Evolutionary conservation across 2,888 invertebrate species (phyloP).

Genomic region (Eupithecia exiguata): DNA sequence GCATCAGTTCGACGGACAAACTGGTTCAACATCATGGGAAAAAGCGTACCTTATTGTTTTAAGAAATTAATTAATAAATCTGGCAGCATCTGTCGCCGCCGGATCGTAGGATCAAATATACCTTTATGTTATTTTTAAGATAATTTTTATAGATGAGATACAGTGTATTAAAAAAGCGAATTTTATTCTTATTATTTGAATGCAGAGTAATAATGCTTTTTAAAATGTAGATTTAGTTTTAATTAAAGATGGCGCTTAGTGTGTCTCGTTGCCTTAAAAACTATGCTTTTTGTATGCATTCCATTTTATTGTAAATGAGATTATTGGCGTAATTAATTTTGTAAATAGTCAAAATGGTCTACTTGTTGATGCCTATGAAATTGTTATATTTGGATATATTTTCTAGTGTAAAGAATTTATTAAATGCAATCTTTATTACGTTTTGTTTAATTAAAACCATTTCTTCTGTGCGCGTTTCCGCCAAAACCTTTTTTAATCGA

Average conservation of each 20-base stretch:
- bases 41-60: not conserved
- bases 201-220: not conserved
- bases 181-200: not conserved
- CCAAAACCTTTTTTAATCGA: no score
- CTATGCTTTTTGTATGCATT: slow-evolving; percentile 27
- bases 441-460: slow-evolving; percentile 7
- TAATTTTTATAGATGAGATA: not conserved
- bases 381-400: slow-evolving; percentile 45
- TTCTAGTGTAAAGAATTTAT: slow-evolving; percentile 40
- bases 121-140: no score
- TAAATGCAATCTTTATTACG: slow-evolving; percentile 20
- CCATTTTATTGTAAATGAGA: slow-evolving; percentile 19
- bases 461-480: not conserved
- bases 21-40: not conserved
- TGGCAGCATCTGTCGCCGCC: not conserved
- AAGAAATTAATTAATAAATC: not conserved
- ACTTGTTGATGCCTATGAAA: slow-evolving; percentile 41
- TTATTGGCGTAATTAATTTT: not conserved
- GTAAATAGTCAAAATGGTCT: slow-evolving; percentile 17
- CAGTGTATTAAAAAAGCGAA: not conserved
- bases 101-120: not conserved
- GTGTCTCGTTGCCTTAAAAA: slow-evolving; percentile 7
- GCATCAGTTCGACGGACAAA: not conserved
- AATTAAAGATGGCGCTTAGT: not conserved
- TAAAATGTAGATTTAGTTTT: not conserved